Evolutionary conservation across 1,140 invertebrate species (phyloP).

Genomic region (Drosophila sulfurigaster): DNA sequence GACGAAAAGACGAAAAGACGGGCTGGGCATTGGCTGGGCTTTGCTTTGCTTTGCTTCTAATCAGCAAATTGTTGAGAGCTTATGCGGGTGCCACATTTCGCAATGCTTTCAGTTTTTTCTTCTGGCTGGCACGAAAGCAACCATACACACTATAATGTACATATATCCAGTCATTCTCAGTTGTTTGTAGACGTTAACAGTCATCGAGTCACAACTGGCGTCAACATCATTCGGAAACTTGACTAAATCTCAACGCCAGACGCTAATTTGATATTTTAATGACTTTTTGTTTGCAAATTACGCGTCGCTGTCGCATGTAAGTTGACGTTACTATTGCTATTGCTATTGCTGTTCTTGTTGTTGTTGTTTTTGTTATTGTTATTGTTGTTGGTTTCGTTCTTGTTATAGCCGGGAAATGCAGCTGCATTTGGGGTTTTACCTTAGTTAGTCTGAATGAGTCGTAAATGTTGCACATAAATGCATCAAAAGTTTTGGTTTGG

Average conservation of each 20-base stretch:
- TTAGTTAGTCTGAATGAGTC: constrained; percentile 37
- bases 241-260: constrained; percentile 71
- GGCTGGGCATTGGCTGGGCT: not conserved
- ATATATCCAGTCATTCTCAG: constrained; percentile 28
- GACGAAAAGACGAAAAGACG: not conserved
- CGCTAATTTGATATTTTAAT: constrained; percentile 83
- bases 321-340: constrained; percentile 13
- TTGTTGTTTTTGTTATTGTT: constrained; percentile 2
- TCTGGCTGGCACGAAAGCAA: constrained; percentile 14
- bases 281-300: constrained; percentile 80
- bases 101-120: constrained; percentile 43
- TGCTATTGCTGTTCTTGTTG: constrained; percentile 1
- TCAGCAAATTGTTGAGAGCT: constrained; percentile 54
- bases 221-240: constrained; percentile 62
- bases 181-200: constrained; percentile 30
- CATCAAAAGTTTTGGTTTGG: not conserved
- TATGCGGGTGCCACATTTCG: constrained; percentile 70
- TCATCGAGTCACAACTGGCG: constrained; percentile 49
- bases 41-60: constrained; percentile 33
- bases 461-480: constrained; percentile 20
- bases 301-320: constrained; percentile 33
- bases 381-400: not conserved
- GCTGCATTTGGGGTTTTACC: constrained; percentile 15
- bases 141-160: constrained; percentile 8
- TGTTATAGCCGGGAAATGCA: constrained; percentile 14